Percentiles rank a stretch among this genome's conserved stretches.
Evolutionary conservation across 1,140 invertebrate genomes (phyloP).

Genomic region (Drosophila sturtevanti): DNA sequence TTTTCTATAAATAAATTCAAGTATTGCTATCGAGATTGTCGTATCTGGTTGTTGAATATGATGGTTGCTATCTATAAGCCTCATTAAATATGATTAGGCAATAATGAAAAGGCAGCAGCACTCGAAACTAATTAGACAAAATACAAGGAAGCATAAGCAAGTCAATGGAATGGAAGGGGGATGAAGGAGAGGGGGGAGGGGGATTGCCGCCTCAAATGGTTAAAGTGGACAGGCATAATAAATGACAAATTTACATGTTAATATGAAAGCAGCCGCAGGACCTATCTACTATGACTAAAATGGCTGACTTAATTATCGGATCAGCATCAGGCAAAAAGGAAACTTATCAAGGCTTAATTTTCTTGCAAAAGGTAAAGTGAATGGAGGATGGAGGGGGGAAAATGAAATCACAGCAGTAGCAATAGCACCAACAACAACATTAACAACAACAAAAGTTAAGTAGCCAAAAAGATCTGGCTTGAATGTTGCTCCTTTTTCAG

Average conservation of each 20-base stretch:
- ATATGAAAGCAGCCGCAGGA: slow-evolving; percentile 53
- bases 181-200: too few species aligned
- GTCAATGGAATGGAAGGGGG: neutral
- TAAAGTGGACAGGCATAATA: slow-evolving; percentile 58
- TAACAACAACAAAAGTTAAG: slow-evolving; percentile 12
- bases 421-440: slow-evolving; percentile 17
- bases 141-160: neutral
- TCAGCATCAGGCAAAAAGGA: slow-evolving; percentile 32
- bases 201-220: neutral
- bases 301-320: slow-evolving; percentile 61
- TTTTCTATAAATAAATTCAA: slow-evolving; percentile 1
- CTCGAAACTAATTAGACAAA: slow-evolving; percentile 63
- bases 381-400: too few species aligned
- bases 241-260: slow-evolving; percentile 79
- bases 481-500: neutral
- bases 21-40: neutral
- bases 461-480: slow-evolving; percentile 10
- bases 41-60: slow-evolving; percentile 13
- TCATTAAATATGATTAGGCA: slow-evolving; percentile 51
- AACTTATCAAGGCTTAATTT: slow-evolving; percentile 75
- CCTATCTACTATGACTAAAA: slow-evolving; percentile 30
- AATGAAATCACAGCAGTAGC: slow-evolving; percentile 55
- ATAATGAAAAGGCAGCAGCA: slow-evolving; percentile 47
- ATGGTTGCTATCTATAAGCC: slow-evolving; percentile 48
- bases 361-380: slow-evolving; percentile 5